These are phyloP conservation scores for Polydrusus tereticollis DNA, from an alignment of 2,888 invertebrate genomes.

Conservation along the genomic window DNA sequence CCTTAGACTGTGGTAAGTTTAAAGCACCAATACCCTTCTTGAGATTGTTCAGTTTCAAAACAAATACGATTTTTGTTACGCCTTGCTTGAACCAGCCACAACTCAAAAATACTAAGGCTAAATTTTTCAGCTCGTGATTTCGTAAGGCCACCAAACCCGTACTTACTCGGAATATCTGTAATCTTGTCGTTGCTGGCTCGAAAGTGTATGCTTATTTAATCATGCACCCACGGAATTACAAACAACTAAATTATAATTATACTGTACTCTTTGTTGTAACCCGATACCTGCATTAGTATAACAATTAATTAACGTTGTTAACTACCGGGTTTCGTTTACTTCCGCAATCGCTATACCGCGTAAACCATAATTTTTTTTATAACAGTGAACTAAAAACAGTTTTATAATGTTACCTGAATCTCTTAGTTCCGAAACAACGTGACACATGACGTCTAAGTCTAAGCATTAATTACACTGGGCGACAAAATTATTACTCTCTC, in stretches of 20 bases:
- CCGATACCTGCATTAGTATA: constrained; percentile 41
- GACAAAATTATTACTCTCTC: too few relatives aligned
- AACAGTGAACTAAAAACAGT: too few relatives aligned
- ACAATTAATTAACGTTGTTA: constrained; percentile 41
- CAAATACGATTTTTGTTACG: neutral
- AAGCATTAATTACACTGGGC: too few relatives aligned
- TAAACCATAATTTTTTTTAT: too few relatives aligned
- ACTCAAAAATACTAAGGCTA: neutral
- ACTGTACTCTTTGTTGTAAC: constrained; percentile 39
- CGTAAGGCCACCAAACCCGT: constrained; percentile 11
- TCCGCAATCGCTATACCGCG: constrained; percentile 5
- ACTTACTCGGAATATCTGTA: constrained; percentile 19
- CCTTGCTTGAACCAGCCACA: neutral
- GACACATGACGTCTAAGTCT: too few relatives aligned
- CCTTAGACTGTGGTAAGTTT: too few relatives aligned
- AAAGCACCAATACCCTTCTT: too few relatives aligned
- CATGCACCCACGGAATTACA: constrained; percentile 33
- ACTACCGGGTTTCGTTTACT: constrained; percentile 40
- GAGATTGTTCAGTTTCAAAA: too few relatives aligned
- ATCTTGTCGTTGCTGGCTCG: constrained; percentile 14
- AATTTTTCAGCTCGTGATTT: constrained; percentile 15
- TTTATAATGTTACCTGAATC: too few relatives aligned
- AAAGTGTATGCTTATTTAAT: constrained; percentile 23
- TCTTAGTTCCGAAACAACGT: too few relatives aligned
- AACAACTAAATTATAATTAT: constrained; percentile 42